Evolutionary conservation across 2,797 vertebrate species (phyloP).

Genomic region (Catostomus latipinnis): DNA sequence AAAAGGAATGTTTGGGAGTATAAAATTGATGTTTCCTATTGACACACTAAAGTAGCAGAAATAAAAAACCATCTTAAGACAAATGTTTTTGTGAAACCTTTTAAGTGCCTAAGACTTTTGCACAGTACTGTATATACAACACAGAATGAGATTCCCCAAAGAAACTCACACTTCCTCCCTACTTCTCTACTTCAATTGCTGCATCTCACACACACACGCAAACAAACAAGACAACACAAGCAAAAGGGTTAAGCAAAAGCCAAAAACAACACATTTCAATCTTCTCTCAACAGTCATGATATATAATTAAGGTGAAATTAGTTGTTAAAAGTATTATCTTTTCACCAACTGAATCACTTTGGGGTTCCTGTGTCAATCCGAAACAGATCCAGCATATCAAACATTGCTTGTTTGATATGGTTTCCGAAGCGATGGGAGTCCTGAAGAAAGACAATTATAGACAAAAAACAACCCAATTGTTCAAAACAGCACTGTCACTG

Average conservation of each 20-base stretch:
- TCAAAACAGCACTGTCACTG: background rate
- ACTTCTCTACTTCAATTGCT: constrained; percentile 27
- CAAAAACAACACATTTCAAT: constrained; percentile 40
- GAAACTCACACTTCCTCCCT: constrained; percentile 8
- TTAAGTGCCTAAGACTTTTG: too few species aligned
- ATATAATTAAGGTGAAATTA: constrained; percentile 11
- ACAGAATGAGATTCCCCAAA: constrained; percentile 33
- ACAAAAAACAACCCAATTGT: background rate
- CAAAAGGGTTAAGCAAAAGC: constrained; percentile 48
- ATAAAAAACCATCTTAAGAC: too few species aligned
- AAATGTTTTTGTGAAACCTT: too few species aligned
- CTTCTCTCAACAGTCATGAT: constrained; percentile 24
- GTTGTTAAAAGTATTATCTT: constrained; percentile 51
- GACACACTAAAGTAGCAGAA: too few species aligned
- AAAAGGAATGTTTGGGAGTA: too few species aligned
- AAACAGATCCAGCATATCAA: constrained; percentile 87
- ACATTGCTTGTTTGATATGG: constrained; percentile 86
- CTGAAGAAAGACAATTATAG: constrained; percentile 66
- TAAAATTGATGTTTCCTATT: too few species aligned
- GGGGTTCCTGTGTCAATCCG: constrained; percentile 69
- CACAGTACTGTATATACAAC: background rate
- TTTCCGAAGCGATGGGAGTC: constrained; percentile 92
- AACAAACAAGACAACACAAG: constrained; percentile 18
- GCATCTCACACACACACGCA: constrained; percentile 28
- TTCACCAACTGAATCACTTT: constrained; percentile 66